Evolutionary conservation across 2,888 invertebrate species (phyloP), one percentile per base, ranked within the genome.

Genomic region (Leucophenga montana): DNA sequence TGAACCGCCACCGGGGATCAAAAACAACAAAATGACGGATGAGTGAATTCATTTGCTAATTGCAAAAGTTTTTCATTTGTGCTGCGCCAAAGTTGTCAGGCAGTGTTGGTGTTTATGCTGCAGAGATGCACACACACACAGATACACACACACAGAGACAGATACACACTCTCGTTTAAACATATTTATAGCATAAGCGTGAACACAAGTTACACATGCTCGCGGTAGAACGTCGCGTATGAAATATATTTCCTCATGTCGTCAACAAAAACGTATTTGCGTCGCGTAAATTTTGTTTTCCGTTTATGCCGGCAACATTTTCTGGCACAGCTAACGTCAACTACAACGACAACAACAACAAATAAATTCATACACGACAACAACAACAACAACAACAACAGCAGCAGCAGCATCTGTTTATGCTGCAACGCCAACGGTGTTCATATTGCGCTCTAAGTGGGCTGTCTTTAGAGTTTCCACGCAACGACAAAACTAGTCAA

Each of bases 41-140:
- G 83, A 78, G 77, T 86, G 80, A 82, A 84, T 85, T 86, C 86
- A 86, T 86, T 85, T 86, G 81, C 85, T 87, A 86, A 87, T 86
- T 85, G 85, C 80, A 73, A 86, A 83, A 83, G 77, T 80, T 84
- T 76, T 83, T 80, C 83, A 79, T 81, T 78, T 75, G 74, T 67
- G 53, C 62, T 39, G 39, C 11, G 39, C 39, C 8, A 39, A 39
- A 39, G 39, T 39, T 39, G 39, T 39, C 39, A 8, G 5, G 39
- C 39, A 39, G 8, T 39, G n/a, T n/a, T n/a, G 39, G 39, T 39
- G 11, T 39, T 27, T 27, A 4, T 39, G 39, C 9, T 39, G 11
- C 8, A 39, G 39, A 11, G 11, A 16, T 53, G 8, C 54, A 54
- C 1, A 54, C 13, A n/a, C 14, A 3, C 53, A 53, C 18, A 20